These are phyloP conservation scores for Ennomos quercinarius DNA, from an alignment of 2,888 invertebrate species.

Conservation along the genomic window DNA sequence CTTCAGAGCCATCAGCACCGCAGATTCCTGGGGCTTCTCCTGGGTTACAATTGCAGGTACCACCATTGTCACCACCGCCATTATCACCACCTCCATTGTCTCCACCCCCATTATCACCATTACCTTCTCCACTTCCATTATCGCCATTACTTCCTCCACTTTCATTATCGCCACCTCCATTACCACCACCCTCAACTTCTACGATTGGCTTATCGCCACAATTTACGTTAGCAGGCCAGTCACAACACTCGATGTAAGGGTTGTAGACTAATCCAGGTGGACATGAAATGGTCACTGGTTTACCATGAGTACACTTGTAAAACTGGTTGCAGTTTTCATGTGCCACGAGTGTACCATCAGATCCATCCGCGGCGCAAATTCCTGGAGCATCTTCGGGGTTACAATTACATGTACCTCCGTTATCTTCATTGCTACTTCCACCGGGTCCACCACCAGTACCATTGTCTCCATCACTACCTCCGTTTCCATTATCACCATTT, in stretches of 20 bases:
- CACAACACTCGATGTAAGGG: conserved; percentile 47
- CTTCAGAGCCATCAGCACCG: conserved; percentile 44
- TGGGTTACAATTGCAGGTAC: conserved; percentile 39
- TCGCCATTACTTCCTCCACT: conserved; percentile 1
- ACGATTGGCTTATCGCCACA: conserved; percentile 48
- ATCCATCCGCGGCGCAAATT: conserved; percentile 49
- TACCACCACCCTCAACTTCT: conserved; percentile 14
- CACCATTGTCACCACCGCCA: conserved; percentile 19
- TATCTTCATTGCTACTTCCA: conserved; percentile 5
- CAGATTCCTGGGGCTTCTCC: conserved; percentile 47
- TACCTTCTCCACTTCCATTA: neutral
- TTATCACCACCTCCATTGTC: conserved; percentile 5
- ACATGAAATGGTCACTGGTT: conserved; percentile 45
- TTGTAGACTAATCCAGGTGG: conserved; percentile 45
- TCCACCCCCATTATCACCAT: conserved; percentile 1
- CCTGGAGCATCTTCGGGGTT: conserved; percentile 50
- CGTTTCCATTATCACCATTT: neutral
- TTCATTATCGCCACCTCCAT: conserved; percentile 13
- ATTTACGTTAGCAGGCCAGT: conserved; percentile 54
- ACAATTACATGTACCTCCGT: conserved; percentile 43
- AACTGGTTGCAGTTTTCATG: conserved; percentile 59
- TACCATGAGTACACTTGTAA: conserved; percentile 48
- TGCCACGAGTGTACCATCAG: conserved; percentile 49
- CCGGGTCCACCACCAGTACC: neutral
- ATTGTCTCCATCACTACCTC: neutral